Conservation (phyloP, 2,113 vertebrate genomes). For the Saimiri boliviensis region DNA sequence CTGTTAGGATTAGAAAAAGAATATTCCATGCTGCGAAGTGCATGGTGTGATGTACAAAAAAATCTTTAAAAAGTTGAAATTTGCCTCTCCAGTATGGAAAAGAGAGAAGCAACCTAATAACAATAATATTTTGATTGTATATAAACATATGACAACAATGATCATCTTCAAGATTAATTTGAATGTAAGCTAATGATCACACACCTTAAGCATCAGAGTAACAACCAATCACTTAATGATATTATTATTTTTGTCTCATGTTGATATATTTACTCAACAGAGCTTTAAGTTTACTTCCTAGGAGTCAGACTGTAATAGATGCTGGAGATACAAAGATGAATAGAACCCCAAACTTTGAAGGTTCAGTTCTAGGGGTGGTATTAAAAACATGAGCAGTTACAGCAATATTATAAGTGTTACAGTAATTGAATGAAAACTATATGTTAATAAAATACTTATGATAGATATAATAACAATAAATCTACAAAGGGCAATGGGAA, state of each 20-base stretch:
- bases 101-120: not conserved
- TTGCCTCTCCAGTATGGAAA: not conserved
- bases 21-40: not conserved
- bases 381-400: slow-evolving; percentile 1
- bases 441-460: not conserved
- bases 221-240: not conserved
- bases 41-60: not conserved
- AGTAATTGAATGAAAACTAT: not conserved
- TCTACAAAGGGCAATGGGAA: not conserved
- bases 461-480: not conserved
- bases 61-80: not conserved
- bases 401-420: not conserved
- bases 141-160: not conserved
- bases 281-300: not conserved
- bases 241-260: slow-evolving; percentile 29
- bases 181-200: slow-evolving; percentile 8
- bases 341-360: not conserved
- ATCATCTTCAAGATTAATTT: slow-evolving; percentile 49
- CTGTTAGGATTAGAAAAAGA: not conserved
- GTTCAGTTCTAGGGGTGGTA: not conserved
- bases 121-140: slow-evolving; percentile 1
- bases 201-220: not conserved
- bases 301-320: not conserved
- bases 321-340: not conserved
- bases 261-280: slow-evolving; percentile 9